Base-by-base conservation (phyloP, 2,113 vertebrate genomes). In the Symphodus melops region DNA sequence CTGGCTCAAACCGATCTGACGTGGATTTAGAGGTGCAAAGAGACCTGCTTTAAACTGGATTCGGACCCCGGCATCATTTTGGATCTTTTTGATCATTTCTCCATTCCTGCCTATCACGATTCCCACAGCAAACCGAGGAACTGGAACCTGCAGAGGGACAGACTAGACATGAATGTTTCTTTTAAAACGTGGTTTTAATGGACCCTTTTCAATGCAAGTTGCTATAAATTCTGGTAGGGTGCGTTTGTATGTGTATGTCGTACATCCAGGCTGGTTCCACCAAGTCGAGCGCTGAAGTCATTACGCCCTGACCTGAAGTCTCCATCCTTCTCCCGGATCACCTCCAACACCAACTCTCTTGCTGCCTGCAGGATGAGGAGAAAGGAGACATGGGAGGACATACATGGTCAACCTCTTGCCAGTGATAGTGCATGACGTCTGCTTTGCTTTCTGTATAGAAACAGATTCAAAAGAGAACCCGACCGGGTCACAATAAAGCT, bases 41-140 rank as follows among this genome's bases (percentile, higher is more conserved):
- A 79, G 77, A 98, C 97, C 97, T 95, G 97, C 95, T 92, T 97
- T 98, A 87, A 98, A 98, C 91, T 98, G 97, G 93, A 98, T 96
- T 77, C 97, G 93, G 87, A 98, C 97, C 9, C 97, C 96, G 5
- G 97, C 96, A 41, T 98, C 97, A 5, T 95, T 97, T 91, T 98
- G 97, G 89, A 98, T 98, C 93, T 98, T 98, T 86, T 97, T 98
- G 82, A 98, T 98, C 97, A 98, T 98, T 63, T 98, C 97, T 73
- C 97, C 96, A 7, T 97, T 98, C 91, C 97, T 95, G 89, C 97
- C 96, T 76, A 98, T 98, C 67, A 98, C 96, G 44, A 98, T 98
- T 64, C 97, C 97, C 23, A 98, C 97, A 21, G 97, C 97, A 81
- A 96, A 98, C 82, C 97, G 91, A 19, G 97, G 97, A 77, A 98